Evolutionary conservation across 2,113 vertebrate species (phyloP), one percentile per base, ranked within the genome.

Genomic region (Oceanodroma tethys): DNA sequence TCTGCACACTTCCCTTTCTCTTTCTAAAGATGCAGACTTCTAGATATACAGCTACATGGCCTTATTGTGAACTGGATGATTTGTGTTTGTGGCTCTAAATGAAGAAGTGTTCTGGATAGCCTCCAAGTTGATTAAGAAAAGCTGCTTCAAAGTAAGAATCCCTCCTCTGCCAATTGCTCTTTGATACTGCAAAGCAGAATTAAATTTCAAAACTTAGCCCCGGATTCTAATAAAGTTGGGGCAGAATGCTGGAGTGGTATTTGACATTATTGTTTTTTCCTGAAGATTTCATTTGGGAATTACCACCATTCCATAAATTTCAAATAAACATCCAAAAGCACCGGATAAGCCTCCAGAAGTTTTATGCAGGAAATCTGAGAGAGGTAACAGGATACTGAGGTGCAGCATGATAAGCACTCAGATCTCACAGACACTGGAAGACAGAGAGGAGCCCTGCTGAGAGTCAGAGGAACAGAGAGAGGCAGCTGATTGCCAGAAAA

Each of bases 81-180:
- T 86, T 75, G 10, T 76, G 27, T 50, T 87, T 90, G 48, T 68
- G 9, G 30, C 22, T 93, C 11, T 94, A 78, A 78, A 84, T 48
- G 47, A 80, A 84, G 72, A 94, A 79, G 13, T 42, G 55, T 43
- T 96, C 50, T 88, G 63, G 42, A 87, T 27, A 76, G 32, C 27
- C 55, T 93, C 80, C 86, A 97, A 88, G 38, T 20, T 70, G 82
- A 82, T 94, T 74, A 80, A 84, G 81, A 74, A 94, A 94, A 93
- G 45, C 16, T 81, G n/a, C 27, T 93, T 85, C 58, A 79, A 88
- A 92, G 40, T 58, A 88, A 89, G 80, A 86, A 83, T 47, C 38
- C 18, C 7, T 96, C 89, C 75, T 65, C 53, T 93, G 66, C 62
- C 45, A 84, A 81, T 15, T 88, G 34, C 43, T 88, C 50, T 91